A percentile compares a stretch with the other conserved stretches of the same genome.
Conservation (phyloP, 2,888 invertebrate genomes). For the Tenthredo mesomela region DNA sequence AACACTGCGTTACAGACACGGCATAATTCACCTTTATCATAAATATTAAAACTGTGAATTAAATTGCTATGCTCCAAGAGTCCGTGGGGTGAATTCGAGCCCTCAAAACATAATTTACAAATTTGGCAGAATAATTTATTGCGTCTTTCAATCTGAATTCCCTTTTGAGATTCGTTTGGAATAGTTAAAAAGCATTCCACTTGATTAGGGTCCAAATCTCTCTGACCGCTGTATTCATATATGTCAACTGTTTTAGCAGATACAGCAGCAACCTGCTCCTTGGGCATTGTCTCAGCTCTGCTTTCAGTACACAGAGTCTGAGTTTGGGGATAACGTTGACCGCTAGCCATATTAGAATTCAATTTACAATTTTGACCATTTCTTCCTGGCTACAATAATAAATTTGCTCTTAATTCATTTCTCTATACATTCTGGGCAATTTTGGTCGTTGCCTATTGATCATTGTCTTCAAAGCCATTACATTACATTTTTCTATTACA, state of each 20-base stretch:
- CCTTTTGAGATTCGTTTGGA: conserved; percentile 30
- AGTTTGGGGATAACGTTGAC: neutral
- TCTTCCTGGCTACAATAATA: neutral
- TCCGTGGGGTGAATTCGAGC: conserved; percentile 17
- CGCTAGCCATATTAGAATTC: neutral
- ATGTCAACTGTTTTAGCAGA: neutral
- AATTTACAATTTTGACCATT: neutral
- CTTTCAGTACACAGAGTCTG: neutral
- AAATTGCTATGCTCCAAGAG: conserved; percentile 42
- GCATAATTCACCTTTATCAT: conserved; percentile 33
- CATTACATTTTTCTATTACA: neutral
- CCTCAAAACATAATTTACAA: conserved; percentile 38
- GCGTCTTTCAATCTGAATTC: neutral
- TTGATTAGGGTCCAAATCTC: conserved; percentile 48
- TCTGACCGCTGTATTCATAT: conserved; percentile 19
- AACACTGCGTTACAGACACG: conserved; percentile 7
- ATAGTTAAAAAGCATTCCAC: conserved; percentile 50
- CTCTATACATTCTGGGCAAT: neutral
- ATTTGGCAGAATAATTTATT: conserved; percentile 40
- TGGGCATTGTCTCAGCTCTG: neutral
- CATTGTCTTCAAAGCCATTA: neutral
- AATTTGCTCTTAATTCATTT: neutral
- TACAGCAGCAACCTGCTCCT: neutral
- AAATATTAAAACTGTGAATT: conserved; percentile 43
- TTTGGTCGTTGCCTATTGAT: neutral